phyloP scores from a whole-genome alignment of 2,888 invertebrate genomes.

The Drosophila paranaensis region DNA sequence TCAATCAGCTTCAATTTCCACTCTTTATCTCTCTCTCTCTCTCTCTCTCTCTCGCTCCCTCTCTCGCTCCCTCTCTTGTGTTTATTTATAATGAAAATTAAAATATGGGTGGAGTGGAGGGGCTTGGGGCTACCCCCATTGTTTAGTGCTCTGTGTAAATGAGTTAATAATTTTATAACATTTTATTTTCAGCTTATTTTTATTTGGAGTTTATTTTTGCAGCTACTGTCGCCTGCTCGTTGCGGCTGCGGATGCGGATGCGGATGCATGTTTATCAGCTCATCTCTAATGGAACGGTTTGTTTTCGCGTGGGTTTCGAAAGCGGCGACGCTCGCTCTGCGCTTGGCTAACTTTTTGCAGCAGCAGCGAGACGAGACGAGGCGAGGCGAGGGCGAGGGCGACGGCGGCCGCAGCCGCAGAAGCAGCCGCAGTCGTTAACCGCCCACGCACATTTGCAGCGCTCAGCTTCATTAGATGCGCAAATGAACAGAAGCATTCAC shows the following conservation, averaged over 20 bases:
- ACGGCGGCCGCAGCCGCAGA: conserved; percentile 24
- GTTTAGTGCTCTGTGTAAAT: conserved; percentile 5
- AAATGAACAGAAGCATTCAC: conserved; percentile 63
- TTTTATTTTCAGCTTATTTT: conserved; percentile 8
- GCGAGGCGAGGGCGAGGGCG: background rate
- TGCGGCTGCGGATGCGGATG: conserved; percentile 15
- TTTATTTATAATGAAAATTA: conserved; percentile 13
- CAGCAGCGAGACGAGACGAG: background rate
- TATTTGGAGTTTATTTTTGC: background rate
- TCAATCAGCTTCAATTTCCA: conserved; percentile 4
- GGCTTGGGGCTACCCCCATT: background rate
- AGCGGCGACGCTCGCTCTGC: conserved; percentile 16
- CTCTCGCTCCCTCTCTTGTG: background rate
- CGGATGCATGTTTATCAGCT: conserved; percentile 68
- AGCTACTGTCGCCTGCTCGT: conserved; percentile 18
- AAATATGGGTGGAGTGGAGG: background rate
- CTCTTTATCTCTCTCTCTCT: background rate
- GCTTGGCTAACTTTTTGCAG: conserved; percentile 61
- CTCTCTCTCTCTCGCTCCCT: too few relatives aligned
- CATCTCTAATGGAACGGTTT: conserved; percentile 79
- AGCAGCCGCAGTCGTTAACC: conserved; percentile 65
- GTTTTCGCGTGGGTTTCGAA: conserved; percentile 42
- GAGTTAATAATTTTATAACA: conserved; percentile 10
- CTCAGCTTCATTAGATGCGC: conserved; percentile 75
- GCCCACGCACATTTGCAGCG: conserved; percentile 77